phyloP scores from a whole-genome alignment of 2,888 invertebrate species.

The Leptopilina syphax region DNA sequence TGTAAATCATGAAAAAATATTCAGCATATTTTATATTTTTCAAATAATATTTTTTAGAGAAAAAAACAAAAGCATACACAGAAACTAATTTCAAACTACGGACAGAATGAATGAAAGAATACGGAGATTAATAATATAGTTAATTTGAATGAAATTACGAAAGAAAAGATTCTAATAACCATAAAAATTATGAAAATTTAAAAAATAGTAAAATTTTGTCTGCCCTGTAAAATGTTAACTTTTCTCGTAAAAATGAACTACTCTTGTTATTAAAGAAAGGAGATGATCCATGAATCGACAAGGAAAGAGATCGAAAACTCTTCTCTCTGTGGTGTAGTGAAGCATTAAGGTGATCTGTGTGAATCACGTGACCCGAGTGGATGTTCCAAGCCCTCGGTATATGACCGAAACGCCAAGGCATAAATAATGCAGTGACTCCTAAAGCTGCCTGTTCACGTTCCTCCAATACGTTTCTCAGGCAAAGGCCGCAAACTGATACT shows the following conservation, averaged over 20 bases:
- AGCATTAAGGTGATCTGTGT: slow-evolving; percentile 57
- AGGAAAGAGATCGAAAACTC: slow-evolving; percentile 46
- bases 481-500: slow-evolving; percentile 47
- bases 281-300: slow-evolving; percentile 31
- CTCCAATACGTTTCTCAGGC: slow-evolving; percentile 65
- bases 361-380: slow-evolving; percentile 55
- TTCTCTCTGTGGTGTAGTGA: slow-evolving; percentile 62
- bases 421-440: slow-evolving; percentile 61
- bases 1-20: too few species aligned
- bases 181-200: too few species aligned
- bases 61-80: too few species aligned
- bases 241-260: background rate
- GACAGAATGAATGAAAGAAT: too few species aligned
- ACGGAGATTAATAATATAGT: too few species aligned
- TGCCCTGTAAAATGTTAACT: background rate
- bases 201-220: too few species aligned
- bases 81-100: too few species aligned
- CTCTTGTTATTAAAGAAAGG: background rate
- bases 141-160: too few species aligned
- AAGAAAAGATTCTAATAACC: too few species aligned
- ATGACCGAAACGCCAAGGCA: slow-evolving; percentile 50
- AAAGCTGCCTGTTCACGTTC: slow-evolving; percentile 69
- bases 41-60: too few species aligned
- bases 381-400: slow-evolving; percentile 53
- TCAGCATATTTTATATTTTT: too few species aligned